A percentile compares a stretch with the other conserved stretches of the same genome.
Evolutionary conservation across 1,140 invertebrate species (phyloP).

Genomic region (Leptinotarsa lineolata): DNA sequence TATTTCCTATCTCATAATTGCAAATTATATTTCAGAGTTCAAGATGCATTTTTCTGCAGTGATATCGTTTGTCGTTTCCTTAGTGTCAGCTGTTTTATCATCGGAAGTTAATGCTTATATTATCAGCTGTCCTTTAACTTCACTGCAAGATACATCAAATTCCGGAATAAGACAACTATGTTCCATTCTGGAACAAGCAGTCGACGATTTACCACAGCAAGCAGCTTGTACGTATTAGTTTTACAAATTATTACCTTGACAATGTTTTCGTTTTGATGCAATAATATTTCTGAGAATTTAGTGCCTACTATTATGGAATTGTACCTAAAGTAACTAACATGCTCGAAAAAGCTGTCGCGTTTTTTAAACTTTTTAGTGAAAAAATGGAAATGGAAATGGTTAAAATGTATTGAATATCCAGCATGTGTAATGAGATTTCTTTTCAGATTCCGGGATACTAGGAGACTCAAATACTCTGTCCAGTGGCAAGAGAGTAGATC

Average conservation of each 20-base stretch:
- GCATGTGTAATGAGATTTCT: neutral
- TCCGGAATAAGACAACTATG: slow-evolving; percentile 49
- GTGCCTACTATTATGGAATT: too few species aligned
- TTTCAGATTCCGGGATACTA: neutral
- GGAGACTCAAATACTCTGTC: neutral
- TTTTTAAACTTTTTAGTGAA: neutral
- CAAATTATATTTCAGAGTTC: neutral
- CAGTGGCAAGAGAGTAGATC: neutral
- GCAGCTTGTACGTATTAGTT: neutral
- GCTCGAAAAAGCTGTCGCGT: too few species aligned
- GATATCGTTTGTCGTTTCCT: neutral
- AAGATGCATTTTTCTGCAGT: neutral
- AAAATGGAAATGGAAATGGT: neutral
- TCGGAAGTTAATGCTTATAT: slow-evolving; percentile 41
- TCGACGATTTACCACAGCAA: slow-evolving; percentile 38
- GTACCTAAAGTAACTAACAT: too few species aligned
- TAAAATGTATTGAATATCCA: neutral
- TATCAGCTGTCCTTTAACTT: slow-evolving; percentile 47
- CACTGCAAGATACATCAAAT: slow-evolving; percentile 39
- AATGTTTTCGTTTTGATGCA: too few species aligned
- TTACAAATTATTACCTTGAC: too few species aligned
- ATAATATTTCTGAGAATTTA: too few species aligned
- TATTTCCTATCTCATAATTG: neutral
- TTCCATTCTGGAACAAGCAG: slow-evolving; percentile 42
- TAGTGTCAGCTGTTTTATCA: slow-evolving; percentile 34